A percentile compares a stretch with the other conserved stretches of the same genome.
Evolutionary conservation across 2,113 vertebrate genomes (phyloP).

Genomic region (Thymallus thymallus): DNA sequence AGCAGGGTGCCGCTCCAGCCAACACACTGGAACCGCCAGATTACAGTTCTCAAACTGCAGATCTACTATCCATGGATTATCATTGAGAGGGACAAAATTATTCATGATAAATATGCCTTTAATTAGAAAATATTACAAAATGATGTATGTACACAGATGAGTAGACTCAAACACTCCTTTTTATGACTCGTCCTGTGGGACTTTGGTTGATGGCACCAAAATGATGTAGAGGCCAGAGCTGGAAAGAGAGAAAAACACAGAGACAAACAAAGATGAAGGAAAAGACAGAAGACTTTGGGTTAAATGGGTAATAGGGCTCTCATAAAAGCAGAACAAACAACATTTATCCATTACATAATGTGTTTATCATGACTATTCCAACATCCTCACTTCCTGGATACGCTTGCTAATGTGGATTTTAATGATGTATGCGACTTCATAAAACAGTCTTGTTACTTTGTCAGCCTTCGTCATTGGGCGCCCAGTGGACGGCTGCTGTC

Average conservation of each 20-base stretch:
- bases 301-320: slow-evolving; percentile 22
- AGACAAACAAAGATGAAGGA: slow-evolving; percentile 37
- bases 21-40: slow-evolving; percentile 7
- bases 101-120: slow-evolving; percentile 47
- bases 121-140: slow-evolving; percentile 61
- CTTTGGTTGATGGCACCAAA: slow-evolving; percentile 85
- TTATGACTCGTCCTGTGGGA: slow-evolving; percentile 79
- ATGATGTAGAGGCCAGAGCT: slow-evolving; percentile 90
- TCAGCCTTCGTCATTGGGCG: slow-evolving; percentile 61
- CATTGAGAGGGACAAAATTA: too few species aligned
- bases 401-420: slow-evolving; percentile 50
- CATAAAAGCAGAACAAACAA: slow-evolving; percentile 21
- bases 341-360: not conserved
- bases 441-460: slow-evolving; percentile 50
- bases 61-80: slow-evolving; percentile 4
- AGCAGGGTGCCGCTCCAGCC: slow-evolving; percentile 18
- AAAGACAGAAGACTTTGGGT: not conserved
- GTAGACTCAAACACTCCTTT: slow-evolving; percentile 69
- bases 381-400: slow-evolving; percentile 34
- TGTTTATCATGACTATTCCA: slow-evolving; percentile 13
- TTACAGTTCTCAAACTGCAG: not conserved
- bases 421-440: slow-evolving; percentile 51
- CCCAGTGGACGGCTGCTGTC: slow-evolving; percentile 63
- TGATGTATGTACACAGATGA: slow-evolving; percentile 31
- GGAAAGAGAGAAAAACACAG: slow-evolving; percentile 43